These are phyloP conservation scores for Oriolus oriolus DNA, from an alignment of 2,113 vertebrate genomes.

Conservation along the genomic window DNA sequence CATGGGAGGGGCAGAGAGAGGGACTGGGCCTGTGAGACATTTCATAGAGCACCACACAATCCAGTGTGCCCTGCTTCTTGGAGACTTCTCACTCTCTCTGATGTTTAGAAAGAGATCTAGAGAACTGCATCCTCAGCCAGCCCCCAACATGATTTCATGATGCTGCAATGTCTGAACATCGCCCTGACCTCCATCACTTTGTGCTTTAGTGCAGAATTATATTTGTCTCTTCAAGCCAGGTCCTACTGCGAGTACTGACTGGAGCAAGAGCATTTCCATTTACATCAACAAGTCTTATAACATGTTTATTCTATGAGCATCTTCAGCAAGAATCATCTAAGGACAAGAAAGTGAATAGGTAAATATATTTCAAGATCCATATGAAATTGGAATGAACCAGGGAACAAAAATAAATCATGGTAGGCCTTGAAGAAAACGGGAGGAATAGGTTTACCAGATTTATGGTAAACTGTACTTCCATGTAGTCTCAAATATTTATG, in stretches of 20 bases:
- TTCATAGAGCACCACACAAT: neutral
- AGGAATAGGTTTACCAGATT: neutral
- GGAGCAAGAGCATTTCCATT: neutral
- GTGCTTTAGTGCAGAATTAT: neutral
- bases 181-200: neutral
- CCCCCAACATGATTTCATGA: neutral
- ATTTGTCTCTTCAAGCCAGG: neutral
- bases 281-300: neutral
- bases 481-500: neutral
- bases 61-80: accelerated
- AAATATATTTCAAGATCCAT: neutral
- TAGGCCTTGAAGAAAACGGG: neutral
- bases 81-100: neutral
- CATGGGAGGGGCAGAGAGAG: neutral
- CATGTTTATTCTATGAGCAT: neutral
- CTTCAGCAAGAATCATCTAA: neutral
- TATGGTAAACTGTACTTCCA: neutral
- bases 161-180: neutral
- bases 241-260: neutral
- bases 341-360: neutral
- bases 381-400: neutral
- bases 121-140: neutral
- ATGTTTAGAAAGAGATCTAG: neutral
- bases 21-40: no score
- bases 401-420: neutral